Conservation (phyloP, 2,113 vertebrate genomes). For the Microtus pennsylvanicus region DNA sequence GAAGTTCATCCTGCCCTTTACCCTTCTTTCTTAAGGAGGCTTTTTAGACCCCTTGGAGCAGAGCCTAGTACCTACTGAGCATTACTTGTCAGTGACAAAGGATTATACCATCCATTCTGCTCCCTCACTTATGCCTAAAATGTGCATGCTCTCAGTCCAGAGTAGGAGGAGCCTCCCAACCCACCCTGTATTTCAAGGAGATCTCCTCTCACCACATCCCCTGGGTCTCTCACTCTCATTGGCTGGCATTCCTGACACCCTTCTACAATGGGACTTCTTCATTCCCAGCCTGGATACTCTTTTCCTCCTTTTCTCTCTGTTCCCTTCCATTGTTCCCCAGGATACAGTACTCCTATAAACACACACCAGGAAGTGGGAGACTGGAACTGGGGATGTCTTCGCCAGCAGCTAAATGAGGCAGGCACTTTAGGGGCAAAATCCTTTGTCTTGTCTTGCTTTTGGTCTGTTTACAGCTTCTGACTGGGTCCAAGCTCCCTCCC, state of each 20-base stretch:
- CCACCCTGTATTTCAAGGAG: no score
- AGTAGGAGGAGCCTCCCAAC: not conserved
- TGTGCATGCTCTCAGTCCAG: not conserved
- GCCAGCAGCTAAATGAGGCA: no score
- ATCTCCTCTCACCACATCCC: not conserved
- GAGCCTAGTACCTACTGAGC: not conserved
- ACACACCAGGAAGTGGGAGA: not conserved
- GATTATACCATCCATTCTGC: not conserved
- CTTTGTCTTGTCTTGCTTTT: not conserved
- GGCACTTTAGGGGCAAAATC: not conserved
- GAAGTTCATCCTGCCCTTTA: not conserved
- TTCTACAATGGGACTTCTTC: accelerated
- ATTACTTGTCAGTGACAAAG: no score
- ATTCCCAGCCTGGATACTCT: no score
- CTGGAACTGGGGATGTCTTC: not conserved
- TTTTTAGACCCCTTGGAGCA: not conserved
- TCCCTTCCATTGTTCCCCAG: not conserved
- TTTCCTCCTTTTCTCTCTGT: no score
- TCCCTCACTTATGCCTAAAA: not conserved
- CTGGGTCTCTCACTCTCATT: not conserved
- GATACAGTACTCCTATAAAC: not conserved
- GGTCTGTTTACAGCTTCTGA: not conserved
- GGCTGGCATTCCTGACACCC: not conserved
- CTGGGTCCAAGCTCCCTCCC: no score
- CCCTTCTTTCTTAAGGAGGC: not conserved